Evolutionary conservation across 1,140 invertebrate genomes (phyloP).

Genomic region (Anagrus nilaparvatae): DNA sequence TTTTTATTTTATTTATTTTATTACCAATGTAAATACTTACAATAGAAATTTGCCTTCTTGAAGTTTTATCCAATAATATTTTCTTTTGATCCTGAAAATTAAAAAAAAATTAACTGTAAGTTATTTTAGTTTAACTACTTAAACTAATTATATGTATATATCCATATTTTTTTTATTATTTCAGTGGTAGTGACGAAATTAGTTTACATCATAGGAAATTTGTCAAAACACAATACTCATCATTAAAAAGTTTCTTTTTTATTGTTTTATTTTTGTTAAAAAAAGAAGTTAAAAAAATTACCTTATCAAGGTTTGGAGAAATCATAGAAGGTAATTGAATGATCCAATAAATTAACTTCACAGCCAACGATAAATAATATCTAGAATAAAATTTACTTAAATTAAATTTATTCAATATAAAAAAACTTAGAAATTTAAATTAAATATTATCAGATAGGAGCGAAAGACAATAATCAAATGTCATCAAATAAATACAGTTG

Average conservation of each 20-base stretch:
- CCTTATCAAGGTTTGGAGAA: slow-evolving; percentile 1
- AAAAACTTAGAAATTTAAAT: not conserved
- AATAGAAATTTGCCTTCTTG: not conserved
- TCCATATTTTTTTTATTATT: slow-evolving; percentile 1
- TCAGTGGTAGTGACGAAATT: slow-evolving; percentile 39
- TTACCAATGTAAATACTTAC: not conserved
- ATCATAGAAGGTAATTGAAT: slow-evolving; percentile 1
- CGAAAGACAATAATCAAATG: too few relatives aligned
- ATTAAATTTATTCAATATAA: not conserved
- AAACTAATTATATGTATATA: not conserved
- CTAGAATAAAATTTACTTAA: not conserved
- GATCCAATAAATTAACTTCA: not conserved
- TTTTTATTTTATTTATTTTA: slow-evolving; percentile 11
- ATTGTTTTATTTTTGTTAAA: slow-evolving; percentile 1
- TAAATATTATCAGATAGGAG: too few relatives aligned
- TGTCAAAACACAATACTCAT: slow-evolving; percentile 25
- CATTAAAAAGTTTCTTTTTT: slow-evolving; percentile 17
- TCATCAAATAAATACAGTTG: too few relatives aligned
- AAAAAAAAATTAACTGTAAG: slow-evolving; percentile 2
- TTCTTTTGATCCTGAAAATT: not conserved
- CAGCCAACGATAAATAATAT: not conserved
- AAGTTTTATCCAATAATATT: not conserved
- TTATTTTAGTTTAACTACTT: not conserved
- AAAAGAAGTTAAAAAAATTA: not conserved
- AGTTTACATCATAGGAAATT: slow-evolving; percentile 19